Conservation (phyloP, 2,888 invertebrate species). For the Celastrina argiolus region DNA sequence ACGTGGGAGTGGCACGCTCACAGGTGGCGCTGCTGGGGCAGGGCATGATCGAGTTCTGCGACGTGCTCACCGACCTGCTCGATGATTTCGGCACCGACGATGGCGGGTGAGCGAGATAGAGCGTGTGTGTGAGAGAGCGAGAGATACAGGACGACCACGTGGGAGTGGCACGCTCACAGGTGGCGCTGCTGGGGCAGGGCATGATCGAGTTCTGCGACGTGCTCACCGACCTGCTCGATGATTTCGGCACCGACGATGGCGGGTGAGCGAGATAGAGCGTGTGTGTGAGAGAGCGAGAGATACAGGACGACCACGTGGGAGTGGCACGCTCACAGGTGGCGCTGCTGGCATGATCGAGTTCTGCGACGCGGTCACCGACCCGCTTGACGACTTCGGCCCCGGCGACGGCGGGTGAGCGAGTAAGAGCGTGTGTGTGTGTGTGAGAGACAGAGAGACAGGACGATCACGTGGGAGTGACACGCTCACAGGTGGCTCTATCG, state of each 20-base stretch:
- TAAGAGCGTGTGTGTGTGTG: background rate
- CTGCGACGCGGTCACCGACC: slow-evolving; percentile 95
- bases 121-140: background rate
- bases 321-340: slow-evolving; percentile 90
- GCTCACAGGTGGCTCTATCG: slow-evolving; percentile 91
- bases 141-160: background rate
- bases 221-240: slow-evolving; percentile 95
- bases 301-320: slow-evolving; percentile 43
- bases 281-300: background rate
- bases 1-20: slow-evolving; percentile 83
- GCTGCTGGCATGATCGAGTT: slow-evolving; percentile 99
- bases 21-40: slow-evolving; percentile 97
- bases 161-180: slow-evolving; percentile 85
- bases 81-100: slow-evolving; percentile 97
- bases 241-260: slow-evolving; percentile 95
- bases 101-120: slow-evolving; percentile 79
- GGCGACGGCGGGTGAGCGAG: slow-evolving; percentile 88
- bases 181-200: slow-evolving; percentile 98
- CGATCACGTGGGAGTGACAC: slow-evolving; percentile 78
- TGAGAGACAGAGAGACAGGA: background rate
- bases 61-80: slow-evolving; percentile 96
- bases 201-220: slow-evolving; percentile 99
- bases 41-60: slow-evolving; percentile 99
- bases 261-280: slow-evolving; percentile 68
- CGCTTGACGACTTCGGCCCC: slow-evolving; percentile 95